phyloP scores from a whole-genome alignment of 2,888 invertebrate species.

The Subacronicta megacephala region DNA sequence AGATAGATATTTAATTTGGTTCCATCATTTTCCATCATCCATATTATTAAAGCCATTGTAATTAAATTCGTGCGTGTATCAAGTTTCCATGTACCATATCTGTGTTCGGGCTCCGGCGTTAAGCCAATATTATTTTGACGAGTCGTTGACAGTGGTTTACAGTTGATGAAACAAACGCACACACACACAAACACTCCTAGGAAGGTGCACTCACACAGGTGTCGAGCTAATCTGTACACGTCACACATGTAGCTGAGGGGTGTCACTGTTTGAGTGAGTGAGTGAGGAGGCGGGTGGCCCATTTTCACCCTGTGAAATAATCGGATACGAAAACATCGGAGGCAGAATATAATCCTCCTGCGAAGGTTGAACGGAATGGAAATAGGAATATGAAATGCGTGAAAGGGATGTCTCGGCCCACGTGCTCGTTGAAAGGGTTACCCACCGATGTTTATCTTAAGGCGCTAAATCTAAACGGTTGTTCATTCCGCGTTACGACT shows the following conservation, averaged over 20 bases:
- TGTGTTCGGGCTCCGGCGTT: slow-evolving; percentile 77
- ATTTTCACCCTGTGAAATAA: slow-evolving; percentile 90
- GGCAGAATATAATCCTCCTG: slow-evolving; percentile 89
- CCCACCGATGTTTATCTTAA: slow-evolving; percentile 79
- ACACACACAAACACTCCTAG: slow-evolving; percentile 63
- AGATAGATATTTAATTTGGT: slow-evolving; percentile 41
- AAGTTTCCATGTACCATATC: slow-evolving; percentile 78
- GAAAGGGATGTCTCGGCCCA: slow-evolving; percentile 82
- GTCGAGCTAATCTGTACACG: slow-evolving; percentile 59
- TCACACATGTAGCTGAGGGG: slow-evolving; percentile 67
- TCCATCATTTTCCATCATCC: slow-evolving; percentile 59
- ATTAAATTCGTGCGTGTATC: slow-evolving; percentile 83
- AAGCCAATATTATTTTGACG: slow-evolving; percentile 89
- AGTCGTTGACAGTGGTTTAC: slow-evolving; percentile 89
- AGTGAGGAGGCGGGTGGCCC: slow-evolving; percentile 84
- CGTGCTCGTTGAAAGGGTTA: slow-evolving; percentile 84
- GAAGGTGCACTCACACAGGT: slow-evolving; percentile 69
- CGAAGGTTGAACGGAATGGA: slow-evolving; percentile 87
- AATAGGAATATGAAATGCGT: slow-evolving; percentile 88
- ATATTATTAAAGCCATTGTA: slow-evolving; percentile 65
- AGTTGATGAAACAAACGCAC: slow-evolving; percentile 85
- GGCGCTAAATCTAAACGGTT: slow-evolving; percentile 80
- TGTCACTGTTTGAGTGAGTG: slow-evolving; percentile 78
- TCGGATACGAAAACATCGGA: slow-evolving; percentile 89
- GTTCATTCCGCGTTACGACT: slow-evolving; percentile 70